phyloP scores from a whole-genome alignment of 2,797 vertebrate species.

The Podarcis siculus region DNA sequence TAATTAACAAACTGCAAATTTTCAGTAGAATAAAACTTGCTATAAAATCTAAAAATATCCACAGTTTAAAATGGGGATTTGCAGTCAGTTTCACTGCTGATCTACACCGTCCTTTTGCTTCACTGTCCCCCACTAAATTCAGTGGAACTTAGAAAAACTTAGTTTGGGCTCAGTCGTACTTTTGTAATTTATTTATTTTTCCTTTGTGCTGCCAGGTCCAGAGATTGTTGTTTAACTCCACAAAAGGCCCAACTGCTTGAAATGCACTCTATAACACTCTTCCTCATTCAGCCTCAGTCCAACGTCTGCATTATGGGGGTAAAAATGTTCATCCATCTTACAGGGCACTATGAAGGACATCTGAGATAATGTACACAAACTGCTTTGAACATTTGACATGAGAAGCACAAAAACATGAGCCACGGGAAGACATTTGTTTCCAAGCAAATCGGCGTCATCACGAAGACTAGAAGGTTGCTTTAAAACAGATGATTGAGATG shows the following conservation, averaged over 20 bases:
- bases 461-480: not conserved
- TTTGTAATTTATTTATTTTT: not conserved
- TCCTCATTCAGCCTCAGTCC: not conserved
- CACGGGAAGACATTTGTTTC: not conserved
- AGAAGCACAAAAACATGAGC: not conserved
- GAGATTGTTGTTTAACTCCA: not conserved
- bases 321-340: not conserved
- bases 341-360: not conserved
- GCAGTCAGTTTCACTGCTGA: not conserved
- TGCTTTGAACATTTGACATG: not conserved
- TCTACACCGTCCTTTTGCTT: not conserved
- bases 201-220: not conserved
- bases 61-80: not conserved
- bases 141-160: not conserved
- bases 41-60: not conserved
- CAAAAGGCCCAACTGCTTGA: not conserved
- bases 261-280: not conserved
- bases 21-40: not conserved
- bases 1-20: not conserved
- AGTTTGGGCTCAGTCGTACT: not conserved
- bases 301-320: not conserved
- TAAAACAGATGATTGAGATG: not conserved
- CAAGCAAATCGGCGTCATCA: not conserved
- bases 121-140: not conserved
- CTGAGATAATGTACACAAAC: not conserved